Evolutionary conservation across 2,113 vertebrate genomes (phyloP).

Genomic region (Xenotilapia caudafasciata): DNA sequence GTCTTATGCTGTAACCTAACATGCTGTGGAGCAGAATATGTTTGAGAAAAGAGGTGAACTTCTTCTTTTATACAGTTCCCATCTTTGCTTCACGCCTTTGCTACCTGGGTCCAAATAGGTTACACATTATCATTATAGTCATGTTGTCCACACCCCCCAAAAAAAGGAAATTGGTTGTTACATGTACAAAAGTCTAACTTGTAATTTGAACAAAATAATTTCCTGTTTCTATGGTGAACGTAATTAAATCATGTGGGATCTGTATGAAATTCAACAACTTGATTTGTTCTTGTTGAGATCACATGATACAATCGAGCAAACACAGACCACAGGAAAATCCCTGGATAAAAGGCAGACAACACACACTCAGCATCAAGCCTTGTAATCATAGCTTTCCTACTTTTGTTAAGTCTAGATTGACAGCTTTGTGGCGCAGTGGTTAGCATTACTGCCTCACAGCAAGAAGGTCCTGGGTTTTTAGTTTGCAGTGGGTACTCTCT

Average conservation of each 20-base stretch:
- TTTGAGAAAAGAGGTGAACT: background rate
- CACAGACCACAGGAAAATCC: background rate
- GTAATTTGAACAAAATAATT: background rate
- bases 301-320: background rate
- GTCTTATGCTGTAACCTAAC: background rate
- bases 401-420: background rate
- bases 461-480: background rate
- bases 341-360: background rate
- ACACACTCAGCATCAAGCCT: background rate
- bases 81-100: background rate
- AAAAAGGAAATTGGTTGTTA: background rate
- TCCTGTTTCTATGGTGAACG: background rate
- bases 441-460: background rate
- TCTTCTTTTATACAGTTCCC: rapidly evolving
- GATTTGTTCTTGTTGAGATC: background rate
- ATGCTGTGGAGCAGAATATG: background rate
- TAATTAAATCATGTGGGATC: background rate
- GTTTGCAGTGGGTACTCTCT: background rate
- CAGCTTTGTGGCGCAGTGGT: background rate
- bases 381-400: background rate
- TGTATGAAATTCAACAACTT: background rate
- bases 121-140: background rate
- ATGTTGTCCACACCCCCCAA: rapidly evolving
- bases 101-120: background rate
- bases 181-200: rapidly evolving